Evolutionary conservation across 2,113 vertebrate species (phyloP).

Genomic region (Caranx melampygus): DNA sequence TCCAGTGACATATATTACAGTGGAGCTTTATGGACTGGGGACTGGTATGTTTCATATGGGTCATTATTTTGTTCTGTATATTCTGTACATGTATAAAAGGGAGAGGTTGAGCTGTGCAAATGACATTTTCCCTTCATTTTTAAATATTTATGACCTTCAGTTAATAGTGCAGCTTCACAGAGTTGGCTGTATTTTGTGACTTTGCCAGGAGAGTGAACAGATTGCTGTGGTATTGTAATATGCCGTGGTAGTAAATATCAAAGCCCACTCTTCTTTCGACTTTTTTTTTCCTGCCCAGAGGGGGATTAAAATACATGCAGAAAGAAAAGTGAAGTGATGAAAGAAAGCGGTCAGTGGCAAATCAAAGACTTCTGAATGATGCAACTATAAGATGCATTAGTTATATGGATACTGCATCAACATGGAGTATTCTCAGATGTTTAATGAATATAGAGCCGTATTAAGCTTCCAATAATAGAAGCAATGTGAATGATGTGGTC

Average conservation of each 20-base stretch:
- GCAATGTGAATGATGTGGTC: background rate
- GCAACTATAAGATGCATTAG: conserved; percentile 5
- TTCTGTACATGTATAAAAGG: conserved; percentile 15
- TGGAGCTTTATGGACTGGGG: background rate
- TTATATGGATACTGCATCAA: background rate
- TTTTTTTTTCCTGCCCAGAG: conserved; percentile 19
- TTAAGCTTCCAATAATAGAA: conserved; percentile 4
- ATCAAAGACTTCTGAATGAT: conserved; percentile 44
- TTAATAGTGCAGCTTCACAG: conserved; percentile 56
- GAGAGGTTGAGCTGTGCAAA: conserved; percentile 16
- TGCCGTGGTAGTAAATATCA: conserved; percentile 54
- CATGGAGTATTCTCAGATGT: conserved; percentile 4
- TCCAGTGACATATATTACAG: background rate
- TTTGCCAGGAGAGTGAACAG: conserved; percentile 51
- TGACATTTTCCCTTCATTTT: conserved; percentile 26
- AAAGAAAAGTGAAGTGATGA: conserved; percentile 41
- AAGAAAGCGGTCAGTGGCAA: conserved; percentile 41
- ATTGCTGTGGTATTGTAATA: conserved; percentile 54
- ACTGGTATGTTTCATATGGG: conserved; percentile 34
- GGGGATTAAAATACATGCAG: conserved; percentile 5
- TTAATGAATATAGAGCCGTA: background rate
- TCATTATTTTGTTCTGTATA: conserved; percentile 20
- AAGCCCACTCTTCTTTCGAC: conserved; percentile 30
- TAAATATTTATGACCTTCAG: conserved; percentile 54
- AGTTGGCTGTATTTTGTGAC: conserved; percentile 46